Evolutionary conservation across 2,113 vertebrate genomes (phyloP).

Genomic region (Meleagris gallopavo): DNA sequence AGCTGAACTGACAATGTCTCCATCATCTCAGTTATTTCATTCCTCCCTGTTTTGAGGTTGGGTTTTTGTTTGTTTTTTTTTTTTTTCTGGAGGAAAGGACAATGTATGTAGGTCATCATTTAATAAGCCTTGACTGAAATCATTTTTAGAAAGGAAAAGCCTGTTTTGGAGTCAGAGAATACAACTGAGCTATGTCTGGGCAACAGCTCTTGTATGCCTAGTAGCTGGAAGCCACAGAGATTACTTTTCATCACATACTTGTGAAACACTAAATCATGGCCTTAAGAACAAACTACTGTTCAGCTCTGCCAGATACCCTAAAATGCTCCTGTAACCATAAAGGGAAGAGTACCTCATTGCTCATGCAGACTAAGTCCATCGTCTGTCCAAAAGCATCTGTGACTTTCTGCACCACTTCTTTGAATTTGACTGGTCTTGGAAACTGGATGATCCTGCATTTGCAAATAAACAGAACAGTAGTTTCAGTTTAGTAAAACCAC

Average conservation of each 20-base stretch:
- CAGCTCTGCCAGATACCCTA: neutral
- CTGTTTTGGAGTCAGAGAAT: neutral
- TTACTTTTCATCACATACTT: neutral
- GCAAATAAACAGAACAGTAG: neutral
- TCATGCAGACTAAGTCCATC: slow-evolving; percentile 89
- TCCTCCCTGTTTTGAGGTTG: neutral
- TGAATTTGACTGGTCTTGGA: slow-evolving; percentile 88
- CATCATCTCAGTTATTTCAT: neutral
- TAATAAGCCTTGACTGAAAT: neutral
- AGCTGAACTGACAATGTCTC: neutral
- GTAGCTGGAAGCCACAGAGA: neutral
- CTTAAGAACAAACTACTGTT: neutral
- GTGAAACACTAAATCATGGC: neutral
- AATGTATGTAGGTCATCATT: neutral
- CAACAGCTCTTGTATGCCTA: neutral
- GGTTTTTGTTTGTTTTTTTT: neutral
- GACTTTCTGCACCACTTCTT: slow-evolving; percentile 90
- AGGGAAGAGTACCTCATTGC: slow-evolving; percentile 83
- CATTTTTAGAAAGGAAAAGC: neutral
- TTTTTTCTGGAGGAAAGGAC: neutral
- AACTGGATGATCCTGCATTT: slow-evolving; percentile 87
- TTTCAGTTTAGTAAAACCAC: neutral
- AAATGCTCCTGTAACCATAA: neutral
- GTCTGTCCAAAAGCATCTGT: slow-evolving; percentile 91
- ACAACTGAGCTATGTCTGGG: neutral